Base-by-base conservation (phyloP, 1,140 invertebrate species). In the Drosophila virilis region DNA sequence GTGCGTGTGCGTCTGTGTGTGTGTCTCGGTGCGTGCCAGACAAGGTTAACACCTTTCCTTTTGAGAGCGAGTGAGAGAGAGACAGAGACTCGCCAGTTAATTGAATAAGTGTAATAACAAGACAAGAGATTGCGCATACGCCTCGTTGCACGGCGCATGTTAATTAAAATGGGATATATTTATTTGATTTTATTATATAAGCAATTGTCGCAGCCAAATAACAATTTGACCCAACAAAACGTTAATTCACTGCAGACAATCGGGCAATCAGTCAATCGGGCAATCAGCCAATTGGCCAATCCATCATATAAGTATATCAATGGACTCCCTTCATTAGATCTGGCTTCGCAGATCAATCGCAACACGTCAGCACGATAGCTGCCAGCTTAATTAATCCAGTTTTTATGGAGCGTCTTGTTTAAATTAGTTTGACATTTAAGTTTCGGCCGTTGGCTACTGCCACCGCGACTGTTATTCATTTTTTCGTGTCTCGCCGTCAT, bases 1-100 rank as follows among this genome's bases (percentile, higher is more conserved):
- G 52, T 45, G 37, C 17, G 8, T 32, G 38, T 60, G 59, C 50
- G 12, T n/a, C n/a, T 54, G 62, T n/a, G 64, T 43, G 59, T 72
- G 64, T 59, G 37, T 17, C 7, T 45, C 42, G 60, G 15, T 85
- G 81, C 78, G 82, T 82, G 79, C 46, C 50, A 9, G 43, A 76
- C 88, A 90, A 90, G 88, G 88, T 91, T 78, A 88, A 91, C 88
- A 81, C 88, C 88, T 91, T 91, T 91, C 88, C 88, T 83, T 90
- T 74, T 67, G 35, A 8, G 5, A 58, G 7, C 10, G 9, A 58
- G 58, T 42, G 40, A 45, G 59, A 69, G 58, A 50, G 40, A 45
- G 59, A 69, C 17, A 32, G 22, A 37, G 65, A n/a, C 68, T 62
- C 58, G 68, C 38, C 42, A 71, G 48, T 70, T 79, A 86, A 86